Evolutionary conservation across 2,113 vertebrate genomes (phyloP), one percentile per base, ranked within the genome.

Genomic region (Puntigrus tetrazona): DNA sequence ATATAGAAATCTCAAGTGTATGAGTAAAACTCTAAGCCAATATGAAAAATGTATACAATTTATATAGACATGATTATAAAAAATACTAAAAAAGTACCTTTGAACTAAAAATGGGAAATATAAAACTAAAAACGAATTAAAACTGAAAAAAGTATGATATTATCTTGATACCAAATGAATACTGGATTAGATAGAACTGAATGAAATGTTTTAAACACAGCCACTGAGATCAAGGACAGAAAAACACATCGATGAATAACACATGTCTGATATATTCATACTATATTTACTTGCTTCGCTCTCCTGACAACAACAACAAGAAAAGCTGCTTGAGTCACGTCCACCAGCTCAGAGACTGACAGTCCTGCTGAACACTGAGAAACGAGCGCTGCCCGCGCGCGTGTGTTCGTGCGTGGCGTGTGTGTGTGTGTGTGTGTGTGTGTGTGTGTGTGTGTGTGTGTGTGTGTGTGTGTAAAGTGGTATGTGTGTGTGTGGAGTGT

Each of bases 281-380:
- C 31, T 69, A 5, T 69, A 69, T 69, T 36, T 69, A 69, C 65
- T 10, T 65, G 61, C 8, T 34, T 65, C 29, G 8, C 61, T 65
- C 13, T 65, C 61, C 61, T 65, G 61, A 65, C 63, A 18, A 34
- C 63, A 31, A 65, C 29, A 31, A 65, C 3, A 7, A 67, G 3
- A 67, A 36, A 69, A 69, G 34, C 65, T 10, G 31, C 65, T 69
- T 2, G 65, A 69, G 63, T 67, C 31, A 55, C 50, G 50, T 65
- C 63, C 29, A 18, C 63, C 29, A 65, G 63, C 63, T 22, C 50
- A 22, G 50, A 22, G 50, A 55, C 63, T 67, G 65, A 67, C 63
- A 67, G 63, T 10, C 63, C 31, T 69, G 65, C 65, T 69, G 65
- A 69, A 36, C 65, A 69, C 65, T 4, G 31, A 69, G 31, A 69